These are phyloP conservation scores for Ammodytes marinus DNA, from an alignment of 2,113 vertebrate species.

Conservation along the genomic window DNA sequence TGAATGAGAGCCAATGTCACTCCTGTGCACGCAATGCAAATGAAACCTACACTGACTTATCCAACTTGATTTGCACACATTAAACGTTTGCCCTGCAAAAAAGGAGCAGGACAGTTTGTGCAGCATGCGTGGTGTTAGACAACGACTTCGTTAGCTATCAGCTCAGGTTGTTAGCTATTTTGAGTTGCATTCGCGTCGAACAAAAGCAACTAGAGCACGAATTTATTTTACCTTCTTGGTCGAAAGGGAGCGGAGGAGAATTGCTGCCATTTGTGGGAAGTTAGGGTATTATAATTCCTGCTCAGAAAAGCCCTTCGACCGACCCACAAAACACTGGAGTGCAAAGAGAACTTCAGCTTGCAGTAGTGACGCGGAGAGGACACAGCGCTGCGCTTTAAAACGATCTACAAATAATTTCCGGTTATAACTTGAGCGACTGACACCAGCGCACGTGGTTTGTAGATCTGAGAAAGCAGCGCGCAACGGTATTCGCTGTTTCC, in stretches of 20 bases:
- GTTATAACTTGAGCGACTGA: accelerated
- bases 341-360: constrained; percentile 36
- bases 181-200: background rate
- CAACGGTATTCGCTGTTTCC: background rate
- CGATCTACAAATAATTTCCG: constrained; percentile 9
- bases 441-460: background rate
- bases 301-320: constrained; percentile 52
- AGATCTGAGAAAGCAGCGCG: constrained; percentile 14
- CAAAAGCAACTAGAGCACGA: background rate
- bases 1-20: background rate
- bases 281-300: background rate
- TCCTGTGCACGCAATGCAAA: constrained; percentile 7
- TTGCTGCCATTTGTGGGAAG: constrained; percentile 65
- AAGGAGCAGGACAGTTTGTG: background rate
- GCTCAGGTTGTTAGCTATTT: constrained; percentile 32
- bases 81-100: background rate
- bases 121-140: constrained; percentile 27
- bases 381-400: background rate
- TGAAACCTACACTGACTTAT: background rate
- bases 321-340: constrained; percentile 32
- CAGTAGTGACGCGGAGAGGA: background rate
- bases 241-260: constrained; percentile 60
- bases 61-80: background rate
- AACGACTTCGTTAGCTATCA: constrained; percentile 52
- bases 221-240: constrained; percentile 65